Percentiles rank a stretch among this genome's conserved stretches.
Evolutionary conservation across 2,113 vertebrate species (phyloP).

Genomic region (Xenus cinereus): DNA sequence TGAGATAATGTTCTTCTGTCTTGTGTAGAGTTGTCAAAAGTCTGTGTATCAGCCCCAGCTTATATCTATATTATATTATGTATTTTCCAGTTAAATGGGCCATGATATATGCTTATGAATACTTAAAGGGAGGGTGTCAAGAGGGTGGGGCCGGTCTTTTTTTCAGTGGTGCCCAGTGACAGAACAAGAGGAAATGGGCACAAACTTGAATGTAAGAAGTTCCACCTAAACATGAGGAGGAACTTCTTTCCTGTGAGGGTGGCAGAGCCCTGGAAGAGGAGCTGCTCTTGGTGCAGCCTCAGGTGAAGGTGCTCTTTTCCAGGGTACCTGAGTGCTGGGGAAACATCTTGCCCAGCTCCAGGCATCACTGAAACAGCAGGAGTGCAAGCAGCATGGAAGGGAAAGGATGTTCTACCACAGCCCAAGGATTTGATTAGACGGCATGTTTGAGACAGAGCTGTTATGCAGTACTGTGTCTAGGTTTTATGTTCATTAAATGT

Average conservation of each 20-base stretch:
- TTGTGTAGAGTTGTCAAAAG: background rate
- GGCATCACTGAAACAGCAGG: background rate
- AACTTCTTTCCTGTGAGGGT: no score
- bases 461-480: fast-evolving
- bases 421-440: background rate
- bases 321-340: background rate
- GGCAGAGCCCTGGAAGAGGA: background rate
- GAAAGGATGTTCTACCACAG: background rate
- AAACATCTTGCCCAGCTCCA: background rate
- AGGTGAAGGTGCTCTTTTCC: background rate
- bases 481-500: background rate
- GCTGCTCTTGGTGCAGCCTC: background rate
- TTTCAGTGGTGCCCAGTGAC: no score
- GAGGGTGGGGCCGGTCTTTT: no score
- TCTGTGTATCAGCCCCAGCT: background rate
- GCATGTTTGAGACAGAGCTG: background rate
- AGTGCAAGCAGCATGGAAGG: background rate
- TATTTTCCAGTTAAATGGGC: fast-evolving
- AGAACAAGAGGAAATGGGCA: no score
- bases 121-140: no score
- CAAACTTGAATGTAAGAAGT: no score
- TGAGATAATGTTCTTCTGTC: background rate
- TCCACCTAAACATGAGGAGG: no score
- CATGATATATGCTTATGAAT: no score
- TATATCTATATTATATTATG: background rate